These are phyloP conservation scores for Plotosus lineatus DNA, from an alignment of 2,113 vertebrate species.

Conservation along the genomic window DNA sequence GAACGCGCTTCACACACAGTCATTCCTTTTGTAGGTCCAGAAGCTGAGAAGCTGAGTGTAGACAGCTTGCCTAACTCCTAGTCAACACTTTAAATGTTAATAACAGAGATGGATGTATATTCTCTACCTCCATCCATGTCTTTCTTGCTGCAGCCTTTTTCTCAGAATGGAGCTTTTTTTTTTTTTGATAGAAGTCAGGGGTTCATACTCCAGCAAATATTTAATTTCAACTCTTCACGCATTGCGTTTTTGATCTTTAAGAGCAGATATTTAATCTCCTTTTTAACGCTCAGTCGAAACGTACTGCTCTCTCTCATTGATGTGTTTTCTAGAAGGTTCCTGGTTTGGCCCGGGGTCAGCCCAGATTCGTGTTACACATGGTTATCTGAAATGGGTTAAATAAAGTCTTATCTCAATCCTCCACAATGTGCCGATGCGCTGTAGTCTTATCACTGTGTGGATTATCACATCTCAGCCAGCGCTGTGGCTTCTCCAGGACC, in stretches of 20 bases:
- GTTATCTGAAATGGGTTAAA: background rate
- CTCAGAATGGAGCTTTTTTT: background rate
- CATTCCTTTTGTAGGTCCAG: too few relatives aligned
- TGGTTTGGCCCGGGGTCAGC: background rate
- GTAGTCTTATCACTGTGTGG: background rate
- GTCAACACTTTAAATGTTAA: too few relatives aligned
- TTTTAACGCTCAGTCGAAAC: background rate
- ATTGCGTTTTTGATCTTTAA: background rate
- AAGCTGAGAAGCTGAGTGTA: too few relatives aligned
- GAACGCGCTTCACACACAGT: too few relatives aligned
- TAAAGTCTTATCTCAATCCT: constrained; percentile 19
- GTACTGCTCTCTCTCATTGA: background rate
- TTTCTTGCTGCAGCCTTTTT: background rate
- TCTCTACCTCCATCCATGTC: too few relatives aligned
- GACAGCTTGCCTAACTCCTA: too few relatives aligned
- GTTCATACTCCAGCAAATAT: background rate
- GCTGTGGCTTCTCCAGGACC: background rate
- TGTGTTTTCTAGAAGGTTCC: background rate
- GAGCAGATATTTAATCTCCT: too few relatives aligned
- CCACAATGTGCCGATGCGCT: background rate
- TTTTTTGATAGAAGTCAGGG: background rate
- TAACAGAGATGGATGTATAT: too few relatives aligned
- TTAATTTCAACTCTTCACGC: background rate
- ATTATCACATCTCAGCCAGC: background rate
- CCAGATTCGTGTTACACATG: background rate